Base-by-base conservation (phyloP, 2,113 vertebrate genomes). In the Pluvialis apricaria region DNA sequence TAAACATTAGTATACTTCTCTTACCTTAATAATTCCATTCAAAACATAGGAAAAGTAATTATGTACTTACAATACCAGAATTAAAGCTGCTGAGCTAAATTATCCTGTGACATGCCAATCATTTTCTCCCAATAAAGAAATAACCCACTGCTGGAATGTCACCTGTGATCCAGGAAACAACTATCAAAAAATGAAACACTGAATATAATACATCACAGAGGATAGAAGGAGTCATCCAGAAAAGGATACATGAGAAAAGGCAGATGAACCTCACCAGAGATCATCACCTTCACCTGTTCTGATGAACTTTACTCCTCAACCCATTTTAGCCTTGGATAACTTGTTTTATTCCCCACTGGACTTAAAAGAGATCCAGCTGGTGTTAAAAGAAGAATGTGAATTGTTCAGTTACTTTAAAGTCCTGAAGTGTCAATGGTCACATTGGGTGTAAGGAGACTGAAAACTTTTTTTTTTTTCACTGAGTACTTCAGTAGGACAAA, bases 221-320 rank as follows among this genome's bases (percentile, higher is more conserved):
- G 11, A 79, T 9, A 89, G 42, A 72, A 91, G 57, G 52, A 82
- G 49, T 89, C 47, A 61, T 76, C 38, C 44, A 86, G 44, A 68
- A 88, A 86, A 79, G 19, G 60, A 45, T 28, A 82, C n/a, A 28
- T 72, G 16, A 61, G 42, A 71, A 92, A 94, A 82, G 4, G 7
- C 18, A 83, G 42, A 65, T 47, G 34, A 94, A 90, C 58, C 49
- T 92, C 76, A 90, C 47, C 40, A 87, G 51, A 92, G 94, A 75
- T 93, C 93, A 91, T 84, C 88, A 96, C 82, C 90, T 93, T 80
- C 54, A 75, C 90, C 90, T 94, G 64, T 49, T 85, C 80, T 69
- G 52, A 77, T 86, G 69, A 96, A 93, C 76, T 92, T 90, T 94
- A 19, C 44, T 94, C 49, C 79, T 96, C 36, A 76, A 81, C 19